Evolutionary conservation across 2,113 vertebrate genomes (phyloP).

Genomic region (Leptobrachium leishanense): DNA sequence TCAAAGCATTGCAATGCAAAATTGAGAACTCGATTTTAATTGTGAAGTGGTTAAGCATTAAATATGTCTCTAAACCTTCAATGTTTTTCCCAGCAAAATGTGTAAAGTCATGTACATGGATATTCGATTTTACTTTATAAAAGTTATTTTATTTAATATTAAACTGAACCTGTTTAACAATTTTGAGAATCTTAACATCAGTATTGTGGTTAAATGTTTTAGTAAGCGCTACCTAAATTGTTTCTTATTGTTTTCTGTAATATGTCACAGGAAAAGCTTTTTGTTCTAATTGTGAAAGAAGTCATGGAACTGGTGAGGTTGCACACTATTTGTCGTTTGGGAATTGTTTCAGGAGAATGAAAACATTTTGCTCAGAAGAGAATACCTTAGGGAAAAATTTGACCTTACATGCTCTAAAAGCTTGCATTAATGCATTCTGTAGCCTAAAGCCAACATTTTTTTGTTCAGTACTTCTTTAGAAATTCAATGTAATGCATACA

Average conservation of each 20-base stretch:
- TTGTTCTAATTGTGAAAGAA: conserved; percentile 2
- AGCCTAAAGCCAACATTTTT: conserved; percentile 17
- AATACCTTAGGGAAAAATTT: conserved; percentile 25
- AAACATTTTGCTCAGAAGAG: conserved; percentile 37
- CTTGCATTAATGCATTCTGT: conserved; percentile 21
- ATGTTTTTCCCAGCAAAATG: too few species aligned
- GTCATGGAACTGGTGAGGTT: neutral
- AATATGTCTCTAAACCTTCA: too few species aligned
- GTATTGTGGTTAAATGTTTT: neutral
- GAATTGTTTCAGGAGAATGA: conserved; percentile 23
- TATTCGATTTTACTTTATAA: too few species aligned
- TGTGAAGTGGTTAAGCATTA: too few species aligned
- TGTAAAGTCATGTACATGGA: too few species aligned
- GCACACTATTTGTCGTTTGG: conserved; percentile 6
- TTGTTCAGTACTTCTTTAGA: conserved; percentile 5
- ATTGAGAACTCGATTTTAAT: too few species aligned
- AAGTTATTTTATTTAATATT: too few species aligned
- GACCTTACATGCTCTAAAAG: conserved; percentile 20
- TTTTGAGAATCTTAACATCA: neutral
- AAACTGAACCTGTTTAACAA: too few species aligned
- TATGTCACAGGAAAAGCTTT: neutral
- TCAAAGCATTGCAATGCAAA: too few species aligned
- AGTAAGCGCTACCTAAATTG: neutral
- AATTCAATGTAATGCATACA: neutral
- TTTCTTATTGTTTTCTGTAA: neutral